Percentiles rank a stretch among this genome's conserved stretches.
These are phyloP conservation scores for Penaeus monodon DNA, from an alignment of 2,888 invertebrate genomes.

Conservation along the genomic window DNA sequence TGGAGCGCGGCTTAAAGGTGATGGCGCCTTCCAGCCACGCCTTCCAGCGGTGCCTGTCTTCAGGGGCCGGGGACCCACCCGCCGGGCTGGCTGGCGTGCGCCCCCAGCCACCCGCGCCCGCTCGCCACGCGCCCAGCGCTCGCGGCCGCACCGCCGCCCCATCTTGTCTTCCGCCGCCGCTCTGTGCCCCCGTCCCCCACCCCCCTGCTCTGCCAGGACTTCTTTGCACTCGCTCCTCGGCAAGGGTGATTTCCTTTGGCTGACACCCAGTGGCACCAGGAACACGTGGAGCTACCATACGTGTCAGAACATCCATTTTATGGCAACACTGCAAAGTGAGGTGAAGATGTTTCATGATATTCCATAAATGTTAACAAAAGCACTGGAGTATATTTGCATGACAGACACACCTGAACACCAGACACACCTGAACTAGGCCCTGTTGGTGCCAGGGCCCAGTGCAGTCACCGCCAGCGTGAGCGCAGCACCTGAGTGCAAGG, in stretches of 20 bases:
- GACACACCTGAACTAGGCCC: too few relatives aligned
- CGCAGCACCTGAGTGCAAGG: too few relatives aligned
- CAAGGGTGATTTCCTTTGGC: conserved; percentile 1
- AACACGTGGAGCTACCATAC: too few relatives aligned
- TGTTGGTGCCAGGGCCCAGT: too few relatives aligned
- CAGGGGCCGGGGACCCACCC: conserved; percentile 54
- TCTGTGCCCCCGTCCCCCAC: conserved; percentile 15
- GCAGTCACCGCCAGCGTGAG: too few relatives aligned
- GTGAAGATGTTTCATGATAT: too few relatives aligned
- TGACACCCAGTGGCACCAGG: too few relatives aligned
- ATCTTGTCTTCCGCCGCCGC: not conserved
- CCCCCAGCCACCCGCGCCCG: conserved; percentile 23
- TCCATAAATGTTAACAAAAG: too few relatives aligned
- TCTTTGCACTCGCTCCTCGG: conserved; percentile 19
- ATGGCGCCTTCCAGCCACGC: conserved; percentile 62
- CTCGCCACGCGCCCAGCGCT: not conserved
- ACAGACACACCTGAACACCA: too few relatives aligned
- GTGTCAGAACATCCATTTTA: too few relatives aligned
- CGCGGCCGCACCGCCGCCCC: conserved; percentile 9
- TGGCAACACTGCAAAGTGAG: too few relatives aligned
- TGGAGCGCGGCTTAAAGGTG: conserved; percentile 59
- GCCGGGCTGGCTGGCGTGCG: conserved; percentile 29
- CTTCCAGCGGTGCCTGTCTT: conserved; percentile 59
- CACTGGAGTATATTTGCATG: too few relatives aligned
- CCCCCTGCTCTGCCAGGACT: conserved; percentile 9